Evolutionary conservation across 2,888 invertebrate species (phyloP).

Genomic region (Lysandra coridon): DNA sequence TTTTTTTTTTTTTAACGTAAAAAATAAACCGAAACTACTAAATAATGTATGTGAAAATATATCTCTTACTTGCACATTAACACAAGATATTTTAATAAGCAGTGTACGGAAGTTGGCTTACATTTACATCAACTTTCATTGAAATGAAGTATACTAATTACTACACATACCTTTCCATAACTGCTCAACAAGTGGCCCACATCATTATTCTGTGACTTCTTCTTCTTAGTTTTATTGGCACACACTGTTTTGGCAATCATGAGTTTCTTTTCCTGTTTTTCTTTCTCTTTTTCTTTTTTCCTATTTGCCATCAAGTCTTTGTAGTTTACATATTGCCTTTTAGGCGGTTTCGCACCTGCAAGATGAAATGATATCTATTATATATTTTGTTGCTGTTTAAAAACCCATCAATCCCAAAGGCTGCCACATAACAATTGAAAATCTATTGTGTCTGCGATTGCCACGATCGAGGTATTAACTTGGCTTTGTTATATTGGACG

Average conservation of each 20-base stretch:
- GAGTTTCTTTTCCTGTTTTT: constrained; percentile 70
- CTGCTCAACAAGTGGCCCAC: constrained; percentile 70
- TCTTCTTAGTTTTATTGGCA: constrained; percentile 75
- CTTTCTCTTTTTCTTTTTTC: constrained; percentile 76
- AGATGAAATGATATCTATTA: constrained; percentile 23
- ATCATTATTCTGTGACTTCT: constrained; percentile 66
- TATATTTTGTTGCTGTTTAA: background rate
- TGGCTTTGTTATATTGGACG: too few species aligned
- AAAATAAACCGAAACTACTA: background rate
- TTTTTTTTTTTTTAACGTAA: background rate
- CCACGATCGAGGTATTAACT: too few species aligned
- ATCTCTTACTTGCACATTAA: too few species aligned
- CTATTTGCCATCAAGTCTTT: constrained; percentile 84
- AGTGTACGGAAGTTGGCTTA: too few species aligned
- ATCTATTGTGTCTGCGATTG: too few species aligned
- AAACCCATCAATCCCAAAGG: too few species aligned
- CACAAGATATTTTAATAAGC: too few species aligned
- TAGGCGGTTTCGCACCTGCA: constrained; percentile 88
- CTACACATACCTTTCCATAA: constrained; percentile 67
- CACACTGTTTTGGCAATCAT: constrained; percentile 82
- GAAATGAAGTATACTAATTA: background rate
- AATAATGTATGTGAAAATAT: too few species aligned
- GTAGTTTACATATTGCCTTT: constrained; percentile 85
- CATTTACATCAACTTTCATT: background rate
- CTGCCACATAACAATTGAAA: too few species aligned